phyloP scores from a whole-genome alignment of 2,113 vertebrate genomes.

The Struthidea cinerea region DNA sequence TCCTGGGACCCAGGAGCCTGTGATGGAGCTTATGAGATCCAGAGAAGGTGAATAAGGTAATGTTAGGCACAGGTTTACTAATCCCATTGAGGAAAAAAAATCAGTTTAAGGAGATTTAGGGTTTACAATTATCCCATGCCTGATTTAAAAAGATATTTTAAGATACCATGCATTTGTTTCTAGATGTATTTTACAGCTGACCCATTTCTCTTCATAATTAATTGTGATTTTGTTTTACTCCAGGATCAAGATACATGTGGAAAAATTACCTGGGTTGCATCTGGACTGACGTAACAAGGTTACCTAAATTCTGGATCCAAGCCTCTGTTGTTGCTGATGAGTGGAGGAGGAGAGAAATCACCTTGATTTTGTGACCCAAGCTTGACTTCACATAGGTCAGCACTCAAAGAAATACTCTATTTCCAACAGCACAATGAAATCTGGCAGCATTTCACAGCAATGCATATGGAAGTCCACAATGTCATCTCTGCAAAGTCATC shows the following conservation, averaged over 20 bases:
- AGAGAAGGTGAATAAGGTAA: background rate
- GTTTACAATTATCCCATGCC: background rate
- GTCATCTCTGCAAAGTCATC: constrained; percentile 10
- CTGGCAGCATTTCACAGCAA: background rate
- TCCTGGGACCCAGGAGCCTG: background rate
- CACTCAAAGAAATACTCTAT: background rate
- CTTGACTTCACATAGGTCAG: background rate
- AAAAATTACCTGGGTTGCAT: background rate
- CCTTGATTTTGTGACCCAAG: background rate
- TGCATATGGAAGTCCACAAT: background rate
- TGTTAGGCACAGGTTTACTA: background rate
- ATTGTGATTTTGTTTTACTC: background rate
- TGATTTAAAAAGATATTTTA: constrained; percentile 11
- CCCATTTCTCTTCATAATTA: constrained; percentile 8
- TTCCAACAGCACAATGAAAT: background rate
- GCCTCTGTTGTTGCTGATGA: background rate
- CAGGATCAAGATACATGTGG: background rate
- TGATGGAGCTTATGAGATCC: background rate
- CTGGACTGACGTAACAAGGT: background rate
- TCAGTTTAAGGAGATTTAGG: constrained; percentile 22
- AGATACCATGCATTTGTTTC: background rate
- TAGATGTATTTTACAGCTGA: background rate
- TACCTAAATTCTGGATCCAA: background rate
- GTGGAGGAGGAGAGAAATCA: background rate
- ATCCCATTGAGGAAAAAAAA: background rate